Evolutionary conservation across 2,113 vertebrate species (phyloP), one percentile per base, ranked within the genome.

Genomic region (Nannobrachium achirus): DNA sequence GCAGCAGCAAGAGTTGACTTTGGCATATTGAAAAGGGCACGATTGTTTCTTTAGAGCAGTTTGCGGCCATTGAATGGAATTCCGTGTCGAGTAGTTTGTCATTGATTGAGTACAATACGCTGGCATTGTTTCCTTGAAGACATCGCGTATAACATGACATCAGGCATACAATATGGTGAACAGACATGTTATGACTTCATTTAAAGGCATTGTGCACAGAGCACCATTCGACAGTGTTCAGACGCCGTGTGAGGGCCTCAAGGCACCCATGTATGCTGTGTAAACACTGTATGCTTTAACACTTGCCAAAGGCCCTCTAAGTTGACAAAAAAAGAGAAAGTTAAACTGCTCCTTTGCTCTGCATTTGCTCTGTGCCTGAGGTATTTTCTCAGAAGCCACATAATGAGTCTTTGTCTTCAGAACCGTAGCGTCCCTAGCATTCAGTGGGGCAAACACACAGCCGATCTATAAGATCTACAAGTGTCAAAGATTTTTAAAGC

Each of bases 131-230:
- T 80, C 81, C 68, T 70, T 52, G 45, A 71, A 84, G 80, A 86
- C 86, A 77, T 81, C 77, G 72, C 66, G 62, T 81, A 72, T 82
- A 59, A 80, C 44, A 68, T 86, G 84, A 89, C 88, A 87, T 89
- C 85, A 84, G 78, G 57, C 71, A 49, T 53, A 66, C 76, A 86
- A 62, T 84, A 83, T 77, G 81, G 74, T 70, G 18, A 10, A 58
- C 71, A 68, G 67, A 69, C 75, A 82, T 81, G 78, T 87, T 85
- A 73, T 85, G 82, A 80, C 78, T 91, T 86, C 69, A 87, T 87
- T 78, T 75, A 79, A 80, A 75, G 72, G 56, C 70, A 48, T 65
- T 83, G 79, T 82, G 50, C 76, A 49, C 15, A 10, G 52, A 84
- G 57, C 55, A 85, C 78, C 86, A 86, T 84, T 79, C 74, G 8